Conservation (phyloP, 2,888 invertebrate species). For the Scaptomyza cyrtandrae region DNA sequence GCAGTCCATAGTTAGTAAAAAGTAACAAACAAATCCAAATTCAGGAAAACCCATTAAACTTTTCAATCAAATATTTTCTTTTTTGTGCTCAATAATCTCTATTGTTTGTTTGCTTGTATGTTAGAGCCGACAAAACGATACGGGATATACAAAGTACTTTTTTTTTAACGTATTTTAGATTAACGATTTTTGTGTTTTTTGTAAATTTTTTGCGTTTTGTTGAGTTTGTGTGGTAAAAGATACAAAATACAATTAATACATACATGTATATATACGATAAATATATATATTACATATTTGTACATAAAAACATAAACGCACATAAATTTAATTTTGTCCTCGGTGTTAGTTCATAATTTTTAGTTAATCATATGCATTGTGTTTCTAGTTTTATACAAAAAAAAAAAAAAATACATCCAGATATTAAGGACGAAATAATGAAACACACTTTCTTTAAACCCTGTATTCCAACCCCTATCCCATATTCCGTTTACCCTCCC, state of each 20-base stretch:
- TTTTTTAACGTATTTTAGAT: slow-evolving; percentile 39
- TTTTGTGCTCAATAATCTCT: slow-evolving; percentile 51
- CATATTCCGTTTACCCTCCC: slow-evolving; percentile 1
- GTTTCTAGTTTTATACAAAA: slow-evolving; percentile 30
- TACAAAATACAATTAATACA: slow-evolving; percentile 45
- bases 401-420: slow-evolving; percentile 50
- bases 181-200: slow-evolving; percentile 1
- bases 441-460: slow-evolving; percentile 45
- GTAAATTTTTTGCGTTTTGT: slow-evolving; percentile 34
- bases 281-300: slow-evolving; percentile 7
- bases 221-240: slow-evolving; percentile 40
- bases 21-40: slow-evolving; percentile 77
- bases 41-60: slow-evolving; percentile 60
- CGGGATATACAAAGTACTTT: slow-evolving; percentile 38
- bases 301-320: slow-evolving; percentile 27
- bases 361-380: slow-evolving; percentile 28
- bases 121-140: slow-evolving; percentile 22
- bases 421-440: slow-evolving; percentile 62
- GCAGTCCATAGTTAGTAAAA: slow-evolving; percentile 82
- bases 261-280: slow-evolving; percentile 18
- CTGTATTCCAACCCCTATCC: slow-evolving; percentile 13
- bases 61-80: slow-evolving; percentile 43
- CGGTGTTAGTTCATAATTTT: slow-evolving; percentile 31
- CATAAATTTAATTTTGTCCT: slow-evolving; percentile 23
- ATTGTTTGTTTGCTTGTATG: slow-evolving; percentile 21